Base-by-base conservation (phyloP, 2,113 vertebrate species). In the Pardalotus punctatus region DNA sequence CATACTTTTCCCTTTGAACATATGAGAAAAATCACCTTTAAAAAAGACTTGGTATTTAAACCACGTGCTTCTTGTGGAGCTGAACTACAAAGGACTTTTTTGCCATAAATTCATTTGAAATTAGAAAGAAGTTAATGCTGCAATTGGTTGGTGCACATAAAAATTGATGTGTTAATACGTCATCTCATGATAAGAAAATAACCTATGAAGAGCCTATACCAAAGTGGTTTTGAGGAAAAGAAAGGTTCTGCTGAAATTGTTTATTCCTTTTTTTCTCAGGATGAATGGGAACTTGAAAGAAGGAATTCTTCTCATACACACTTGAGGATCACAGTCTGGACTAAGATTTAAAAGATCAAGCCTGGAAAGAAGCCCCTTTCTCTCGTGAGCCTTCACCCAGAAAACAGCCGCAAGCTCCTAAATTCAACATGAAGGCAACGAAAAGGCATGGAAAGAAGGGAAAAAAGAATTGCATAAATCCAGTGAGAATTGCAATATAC, bases 171-270 rank as follows among this genome's bases (percentile, higher is more conserved):
- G 12, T 31, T 36, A 78, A 54, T 57, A 36, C 28, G 14, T 28
- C 3, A 31, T 60, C 21, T 78, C 9, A 19, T 47, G n/a, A 31
- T 62, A 50, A 67, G 27, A 81, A 28, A 33, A 25, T 35, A 71
- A 23, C 3, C 31, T 67, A 16, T 0, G 0, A 74, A 74, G 17
- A n/a, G 5, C 4, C 6, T 60, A 4, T 51, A 42, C 25, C 3
- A 16, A 65, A 29, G 6, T 5, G 1, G 74, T 81, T 81, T 45
- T 53, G 45, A 67, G 27, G 16, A 83, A 42, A 81, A 81, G 2
- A 64, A 81, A 58, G 2, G 0, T 81, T 86, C 42, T 84, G n/a
- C 6, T 89, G 48, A 76, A 88, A 67, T 29, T 5, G 24, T 36
- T 71, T n/a, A 56, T 40, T 79, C 12, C 5, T 35, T 17, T 70